Evolutionary conservation across 2,888 invertebrate species (phyloP), one percentile per base, ranked within the genome.

Genomic region (Dicyrtomina minuta): DNA sequence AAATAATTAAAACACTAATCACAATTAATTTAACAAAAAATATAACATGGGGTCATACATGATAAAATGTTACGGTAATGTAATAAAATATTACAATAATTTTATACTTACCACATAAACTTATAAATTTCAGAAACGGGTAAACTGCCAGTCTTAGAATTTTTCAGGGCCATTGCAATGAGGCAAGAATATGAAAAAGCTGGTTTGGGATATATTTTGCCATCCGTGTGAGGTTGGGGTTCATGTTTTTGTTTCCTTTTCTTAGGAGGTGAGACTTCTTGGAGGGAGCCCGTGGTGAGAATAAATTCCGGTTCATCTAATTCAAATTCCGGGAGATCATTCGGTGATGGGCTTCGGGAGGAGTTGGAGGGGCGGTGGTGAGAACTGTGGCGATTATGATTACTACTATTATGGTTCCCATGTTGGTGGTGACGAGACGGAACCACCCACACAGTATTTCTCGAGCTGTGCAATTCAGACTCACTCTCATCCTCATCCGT

Each of bases 61-160:
- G n/a, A n/a, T n/a, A n/a, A n/a, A n/a, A n/a, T n/a, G n/a, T n/a
- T n/a, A n/a, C n/a, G n/a, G n/a, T n/a, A n/a, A n/a, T n/a, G n/a
- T n/a, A n/a, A n/a, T n/a, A n/a, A n/a, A n/a, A n/a, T n/a, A n/a
- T n/a, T n/a, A n/a, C n/a, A n/a, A n/a, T n/a, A n/a, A n/a, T n/a
- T n/a, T n/a, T n/a, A n/a, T 74, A 86, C 90, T 87, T 84, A 93
- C 91, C 95, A 97, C 92, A 98, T 96, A 81, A 98, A 98, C 82
- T 93, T 95, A 83, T 98, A 98, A 79, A 98, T 98, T 84, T 98
- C 98, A 13, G 96, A 96, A 43, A 98, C 98, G 3, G 97, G 97
- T 79, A 98, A 84, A 79, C 94, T 93, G 67, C 97, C 97, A 67
- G 91, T 91, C 79, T 90, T 87, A 73, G 96, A 96, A 82, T 98